These are phyloP conservation scores for Timema cristinae DNA, from an alignment of 2,888 invertebrate species.

Conservation along the genomic window DNA sequence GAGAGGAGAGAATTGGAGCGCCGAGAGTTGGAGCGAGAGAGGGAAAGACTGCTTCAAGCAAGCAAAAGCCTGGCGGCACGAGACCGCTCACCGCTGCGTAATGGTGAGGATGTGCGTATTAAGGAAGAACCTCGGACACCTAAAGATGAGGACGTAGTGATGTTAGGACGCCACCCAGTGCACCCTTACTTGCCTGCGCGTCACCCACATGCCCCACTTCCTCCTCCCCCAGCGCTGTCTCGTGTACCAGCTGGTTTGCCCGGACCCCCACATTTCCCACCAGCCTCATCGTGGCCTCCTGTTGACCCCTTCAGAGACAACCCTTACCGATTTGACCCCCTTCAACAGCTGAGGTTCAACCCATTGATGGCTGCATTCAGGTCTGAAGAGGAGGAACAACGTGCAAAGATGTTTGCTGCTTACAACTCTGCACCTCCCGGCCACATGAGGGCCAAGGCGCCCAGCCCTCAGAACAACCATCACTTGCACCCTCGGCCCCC, in stretches of 20 bases:
- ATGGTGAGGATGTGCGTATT: conserved; percentile 54
- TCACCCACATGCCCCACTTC: conserved; percentile 21
- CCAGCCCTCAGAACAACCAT: conserved; percentile 47
- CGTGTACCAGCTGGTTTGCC: conserved; percentile 45
- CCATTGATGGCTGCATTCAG: conserved; percentile 70
- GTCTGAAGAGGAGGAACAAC: conserved; percentile 66
- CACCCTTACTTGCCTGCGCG: conserved; percentile 35
- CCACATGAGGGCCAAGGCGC: conserved; percentile 54
- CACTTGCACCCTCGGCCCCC: conserved; percentile 33
- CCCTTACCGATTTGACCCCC: conserved; percentile 67
- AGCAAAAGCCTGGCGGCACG: conserved; percentile 49
- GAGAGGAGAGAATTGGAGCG: conserved; percentile 37
- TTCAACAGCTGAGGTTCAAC: conserved; percentile 64
- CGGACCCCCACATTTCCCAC: conserved; percentile 47
- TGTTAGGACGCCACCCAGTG: conserved; percentile 44
- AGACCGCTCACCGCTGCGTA: conserved; percentile 73
- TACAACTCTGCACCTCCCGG: conserved; percentile 52
- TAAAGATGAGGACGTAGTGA: conserved; percentile 38
- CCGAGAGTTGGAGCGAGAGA: conserved; percentile 31
- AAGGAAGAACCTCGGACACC: conserved; percentile 58
- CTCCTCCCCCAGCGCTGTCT: conserved; percentile 39
- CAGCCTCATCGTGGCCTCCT: conserved; percentile 32
- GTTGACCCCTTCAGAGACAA: conserved; percentile 54
- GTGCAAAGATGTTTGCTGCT: conserved; percentile 66
- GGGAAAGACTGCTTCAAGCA: conserved; percentile 36